Conservation (phyloP, 2,888 invertebrate species). For the Dynastes grantii region DNA sequence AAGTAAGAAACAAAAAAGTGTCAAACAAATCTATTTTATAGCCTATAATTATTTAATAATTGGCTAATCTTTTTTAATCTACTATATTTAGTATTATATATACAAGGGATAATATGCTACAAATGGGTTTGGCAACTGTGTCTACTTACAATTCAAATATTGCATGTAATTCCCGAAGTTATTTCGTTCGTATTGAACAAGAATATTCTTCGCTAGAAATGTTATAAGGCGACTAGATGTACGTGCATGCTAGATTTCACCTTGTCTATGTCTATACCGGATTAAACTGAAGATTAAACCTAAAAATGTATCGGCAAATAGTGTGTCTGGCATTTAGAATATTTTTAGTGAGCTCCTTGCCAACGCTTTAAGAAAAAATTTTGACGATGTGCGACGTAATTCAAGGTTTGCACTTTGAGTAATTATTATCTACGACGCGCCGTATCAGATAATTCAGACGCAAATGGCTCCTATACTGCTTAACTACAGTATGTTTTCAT, state of each 20-base stretch:
- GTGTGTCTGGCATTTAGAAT: slow-evolving; percentile 38
- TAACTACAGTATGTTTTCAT: no score
- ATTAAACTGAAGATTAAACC: slow-evolving; percentile 38
- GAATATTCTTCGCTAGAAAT: background rate
- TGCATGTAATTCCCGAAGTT: background rate
- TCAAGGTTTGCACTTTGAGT: slow-evolving; percentile 23
- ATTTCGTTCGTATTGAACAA: background rate
- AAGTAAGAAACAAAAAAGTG: no score
- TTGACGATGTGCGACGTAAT: slow-evolving; percentile 3
- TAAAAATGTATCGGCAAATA: slow-evolving; percentile 42
- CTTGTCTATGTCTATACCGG: slow-evolving; percentile 35
- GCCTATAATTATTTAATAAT: no score
- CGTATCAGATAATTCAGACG: no score
- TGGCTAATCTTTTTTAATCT: no score
- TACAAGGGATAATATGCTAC: background rate
- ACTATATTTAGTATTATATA: no score
- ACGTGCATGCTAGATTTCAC: background rate
- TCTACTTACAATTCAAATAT: slow-evolving; percentile 8
- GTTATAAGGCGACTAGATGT: background rate
- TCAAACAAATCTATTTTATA: no score
- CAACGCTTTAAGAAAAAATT: slow-evolving; percentile 28
- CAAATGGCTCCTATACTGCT: no score
- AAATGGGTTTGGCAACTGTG: background rate
- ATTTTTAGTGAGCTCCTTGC: slow-evolving; percentile 43
- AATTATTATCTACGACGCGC: slow-evolving; percentile 13